Percentiles rank a stretch among this genome's conserved stretches.
phyloP scores from a whole-genome alignment of 2,113 vertebrate genomes.

The Lophotis ruficrista region DNA sequence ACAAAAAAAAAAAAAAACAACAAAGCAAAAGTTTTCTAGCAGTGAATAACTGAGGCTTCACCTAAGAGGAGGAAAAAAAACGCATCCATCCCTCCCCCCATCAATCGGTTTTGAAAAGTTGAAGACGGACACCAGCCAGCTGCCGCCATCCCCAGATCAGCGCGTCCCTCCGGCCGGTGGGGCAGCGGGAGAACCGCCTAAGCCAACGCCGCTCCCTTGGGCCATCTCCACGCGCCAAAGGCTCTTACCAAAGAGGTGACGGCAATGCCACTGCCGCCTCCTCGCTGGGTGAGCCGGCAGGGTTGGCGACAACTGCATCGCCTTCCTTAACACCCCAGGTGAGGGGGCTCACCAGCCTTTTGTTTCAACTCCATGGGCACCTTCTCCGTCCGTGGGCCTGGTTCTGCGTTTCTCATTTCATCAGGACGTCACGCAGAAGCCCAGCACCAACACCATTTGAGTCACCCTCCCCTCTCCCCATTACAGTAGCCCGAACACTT shows the following conservation, averaged over 20 bases:
- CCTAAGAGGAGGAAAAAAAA: no score
- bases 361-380: background rate
- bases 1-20: no score
- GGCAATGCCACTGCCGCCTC: background rate
- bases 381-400: background rate
- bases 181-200: background rate
- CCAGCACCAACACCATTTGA: background rate
- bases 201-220: background rate
- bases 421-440: background rate
- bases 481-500: background rate
- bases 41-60: background rate
- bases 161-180: background rate
- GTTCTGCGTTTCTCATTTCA: background rate
- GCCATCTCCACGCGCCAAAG: no score
- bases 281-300: background rate
- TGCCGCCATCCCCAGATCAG: background rate
- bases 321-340: background rate
- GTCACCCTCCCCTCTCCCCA: background rate
- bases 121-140: rapidly evolving
- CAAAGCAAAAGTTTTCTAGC: background rate
- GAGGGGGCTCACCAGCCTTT: background rate
- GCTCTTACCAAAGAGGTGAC: background rate
- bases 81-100: no score
- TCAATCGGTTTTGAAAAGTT: no score
- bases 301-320: background rate